Evolutionary conservation across 2,888 invertebrate genomes (phyloP).

Genomic region (Phengaris arion): DNA sequence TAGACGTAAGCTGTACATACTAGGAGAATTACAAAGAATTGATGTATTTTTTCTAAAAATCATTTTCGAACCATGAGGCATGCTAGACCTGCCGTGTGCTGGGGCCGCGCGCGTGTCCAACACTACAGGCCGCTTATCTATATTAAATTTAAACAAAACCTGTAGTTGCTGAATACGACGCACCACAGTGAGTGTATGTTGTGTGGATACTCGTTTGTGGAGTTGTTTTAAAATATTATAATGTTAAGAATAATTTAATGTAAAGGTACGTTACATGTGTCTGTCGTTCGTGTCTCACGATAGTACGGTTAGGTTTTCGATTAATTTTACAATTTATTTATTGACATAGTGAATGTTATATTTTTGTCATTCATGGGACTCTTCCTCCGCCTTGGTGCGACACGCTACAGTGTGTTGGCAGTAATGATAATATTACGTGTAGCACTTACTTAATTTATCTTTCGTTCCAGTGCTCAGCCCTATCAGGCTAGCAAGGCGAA

Average conservation of each 20-base stretch:
- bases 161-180: neutral
- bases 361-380: neutral
- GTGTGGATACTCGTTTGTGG: constrained; percentile 1
- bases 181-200: neutral
- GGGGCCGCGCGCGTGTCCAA: neutral
- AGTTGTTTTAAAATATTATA: neutral
- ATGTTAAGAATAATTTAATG: neutral
- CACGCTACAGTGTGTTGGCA: neutral
- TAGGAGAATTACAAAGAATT: constrained; percentile 44
- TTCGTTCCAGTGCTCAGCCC: no score
- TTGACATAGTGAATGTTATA: constrained; percentile 11
- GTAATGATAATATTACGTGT: neutral
- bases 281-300: neutral
- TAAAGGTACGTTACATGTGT: neutral
- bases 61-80: constrained; percentile 47
- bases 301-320: constrained; percentile 7
- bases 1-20: constrained; percentile 53
- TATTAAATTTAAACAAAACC: neutral
- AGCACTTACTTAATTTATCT: no score
- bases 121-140: neutral
- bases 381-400: neutral
- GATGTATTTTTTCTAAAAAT: constrained; percentile 53
- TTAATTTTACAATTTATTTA: constrained; percentile 27
- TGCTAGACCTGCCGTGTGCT: constrained; percentile 44
- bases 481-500: no score